Conservation (phyloP, 2,113 vertebrate species). For the Trematocara marginatum region DNA sequence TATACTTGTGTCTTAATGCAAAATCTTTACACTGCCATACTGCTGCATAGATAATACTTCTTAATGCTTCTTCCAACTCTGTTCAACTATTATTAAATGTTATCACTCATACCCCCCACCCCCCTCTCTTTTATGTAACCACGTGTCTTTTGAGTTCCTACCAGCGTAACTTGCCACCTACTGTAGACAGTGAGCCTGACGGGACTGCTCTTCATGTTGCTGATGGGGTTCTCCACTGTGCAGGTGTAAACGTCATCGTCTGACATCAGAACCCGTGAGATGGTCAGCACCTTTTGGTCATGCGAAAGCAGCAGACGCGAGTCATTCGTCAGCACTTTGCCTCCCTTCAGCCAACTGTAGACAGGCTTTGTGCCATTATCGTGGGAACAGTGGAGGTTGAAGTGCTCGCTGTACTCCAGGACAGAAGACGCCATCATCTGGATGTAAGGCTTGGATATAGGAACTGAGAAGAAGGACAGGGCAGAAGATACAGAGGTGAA, state of each 20-base stretch:
- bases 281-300: constrained; percentile 91
- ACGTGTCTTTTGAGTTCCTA: not conserved
- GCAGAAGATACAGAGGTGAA: not conserved
- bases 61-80: not conserved
- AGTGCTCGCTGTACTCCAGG: constrained; percentile 89
- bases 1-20: not conserved
- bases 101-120: not conserved
- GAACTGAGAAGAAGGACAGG: constrained; percentile 71
- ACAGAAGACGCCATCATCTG: constrained; percentile 86
- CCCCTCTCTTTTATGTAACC: not conserved
- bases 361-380: constrained; percentile 89
- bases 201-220: constrained; percentile 83
- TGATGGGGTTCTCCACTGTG: constrained; percentile 91
- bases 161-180: constrained; percentile 69
- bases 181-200: constrained; percentile 92
- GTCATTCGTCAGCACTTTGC: constrained; percentile 84
- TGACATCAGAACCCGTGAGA: constrained; percentile 84
- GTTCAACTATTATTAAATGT: not conserved
- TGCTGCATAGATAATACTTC: not conserved
- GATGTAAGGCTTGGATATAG: constrained; percentile 88
- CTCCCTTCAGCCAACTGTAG: constrained; percentile 91
- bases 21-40: not conserved
- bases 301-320: constrained; percentile 87
- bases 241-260: constrained; percentile 90
- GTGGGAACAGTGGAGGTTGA: constrained; percentile 89